Evolutionary conservation across 2,113 vertebrate genomes (phyloP).

Genomic region (Fulica atra): DNA sequence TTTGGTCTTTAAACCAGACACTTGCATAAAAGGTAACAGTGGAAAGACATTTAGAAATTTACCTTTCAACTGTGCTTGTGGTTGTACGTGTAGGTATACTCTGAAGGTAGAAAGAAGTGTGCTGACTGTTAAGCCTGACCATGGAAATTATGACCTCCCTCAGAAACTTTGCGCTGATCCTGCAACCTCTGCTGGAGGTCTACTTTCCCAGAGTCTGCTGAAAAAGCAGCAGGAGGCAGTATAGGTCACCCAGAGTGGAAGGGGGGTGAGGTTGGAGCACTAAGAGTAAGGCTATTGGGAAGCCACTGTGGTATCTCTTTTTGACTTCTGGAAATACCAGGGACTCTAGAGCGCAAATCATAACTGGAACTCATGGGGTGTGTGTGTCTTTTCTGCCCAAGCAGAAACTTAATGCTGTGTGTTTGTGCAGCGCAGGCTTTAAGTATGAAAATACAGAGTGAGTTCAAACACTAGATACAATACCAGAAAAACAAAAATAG

Average conservation of each 20-base stretch:
- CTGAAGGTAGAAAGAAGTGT: background rate
- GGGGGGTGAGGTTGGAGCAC: background rate
- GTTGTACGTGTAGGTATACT: background rate
- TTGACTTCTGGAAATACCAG: background rate
- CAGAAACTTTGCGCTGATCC: background rate
- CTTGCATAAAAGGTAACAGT: background rate
- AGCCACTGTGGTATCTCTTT: background rate
- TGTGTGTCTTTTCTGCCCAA: background rate
- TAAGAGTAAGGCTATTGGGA: background rate
- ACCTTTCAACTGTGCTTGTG: background rate
- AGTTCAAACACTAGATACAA: background rate
- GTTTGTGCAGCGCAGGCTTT: background rate
- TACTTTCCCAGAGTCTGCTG: background rate
- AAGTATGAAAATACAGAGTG: background rate
- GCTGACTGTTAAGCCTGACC: background rate
- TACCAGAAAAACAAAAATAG: background rate
- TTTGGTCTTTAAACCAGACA: background rate
- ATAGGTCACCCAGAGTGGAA: too few species aligned
- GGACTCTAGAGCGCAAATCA: background rate
- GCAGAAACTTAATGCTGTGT: fast-evolving
- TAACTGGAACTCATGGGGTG: background rate
- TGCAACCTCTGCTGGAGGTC: background rate
- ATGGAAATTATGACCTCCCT: background rate
- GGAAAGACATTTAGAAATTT: background rate
- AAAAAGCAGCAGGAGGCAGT: background rate